These are phyloP conservation scores for Mantis religiosa DNA, from an alignment of 2,888 invertebrate genomes.

Conservation along the genomic window DNA sequence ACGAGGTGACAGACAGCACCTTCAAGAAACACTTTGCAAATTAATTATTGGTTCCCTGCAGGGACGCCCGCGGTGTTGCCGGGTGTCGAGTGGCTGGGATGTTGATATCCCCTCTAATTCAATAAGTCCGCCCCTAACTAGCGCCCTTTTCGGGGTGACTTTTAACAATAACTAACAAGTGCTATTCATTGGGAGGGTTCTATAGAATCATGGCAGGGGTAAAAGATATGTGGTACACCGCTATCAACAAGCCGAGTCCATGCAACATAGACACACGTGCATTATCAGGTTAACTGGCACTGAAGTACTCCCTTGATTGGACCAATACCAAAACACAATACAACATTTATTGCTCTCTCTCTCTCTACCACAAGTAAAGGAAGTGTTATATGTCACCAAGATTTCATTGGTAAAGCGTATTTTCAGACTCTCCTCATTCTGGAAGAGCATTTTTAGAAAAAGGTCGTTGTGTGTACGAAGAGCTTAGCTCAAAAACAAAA, in stretches of 20 bases:
- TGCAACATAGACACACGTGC: neutral
- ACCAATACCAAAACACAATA: too few species aligned
- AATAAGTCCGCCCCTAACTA: conserved; percentile 7
- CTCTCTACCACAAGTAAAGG: too few species aligned
- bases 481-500: too few species aligned
- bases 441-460: too few species aligned
- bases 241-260: neutral
- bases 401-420: too few species aligned
- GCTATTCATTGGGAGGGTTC: neutral
- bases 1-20: neutral
- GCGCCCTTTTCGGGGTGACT: conserved; percentile 11
- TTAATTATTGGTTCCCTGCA: neutral
- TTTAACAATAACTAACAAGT: conserved; percentile 18
- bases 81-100: neutral
- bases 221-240: neutral
- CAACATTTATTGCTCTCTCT: too few species aligned
- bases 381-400: too few species aligned
- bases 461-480: fast-evolving
- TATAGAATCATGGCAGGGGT: neutral
- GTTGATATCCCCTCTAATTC: neutral
- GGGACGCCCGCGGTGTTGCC: neutral
- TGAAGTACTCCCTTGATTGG: neutral
- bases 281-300: neutral
- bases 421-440: too few species aligned
- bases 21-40: neutral